Evolutionary conservation across 1,140 invertebrate species (phyloP), one percentile per base, ranked within the genome.

Genomic region (Drosophila sp.): DNA sequence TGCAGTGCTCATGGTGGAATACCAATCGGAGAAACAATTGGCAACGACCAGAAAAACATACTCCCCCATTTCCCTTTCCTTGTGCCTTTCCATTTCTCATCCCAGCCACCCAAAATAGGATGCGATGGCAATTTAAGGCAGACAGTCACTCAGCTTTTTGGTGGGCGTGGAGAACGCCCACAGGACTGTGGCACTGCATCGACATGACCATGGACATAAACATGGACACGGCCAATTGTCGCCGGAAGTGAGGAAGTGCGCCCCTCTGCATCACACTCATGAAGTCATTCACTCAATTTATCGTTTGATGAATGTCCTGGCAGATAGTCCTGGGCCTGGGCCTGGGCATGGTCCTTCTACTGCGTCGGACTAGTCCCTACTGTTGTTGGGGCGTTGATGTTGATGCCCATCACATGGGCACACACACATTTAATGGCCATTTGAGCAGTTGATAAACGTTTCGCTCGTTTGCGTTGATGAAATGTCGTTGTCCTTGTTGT

Each of bases 261-360:
- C 76, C 83, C 84, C 76, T 90, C 81, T 72, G 64, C 76, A 77
- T 56, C 74, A 68, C 66, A 72, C 86, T 87, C 90, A 91, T 91
- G 90, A 91, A 91, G 90, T 91, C 90, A 91, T 91, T 91, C 90
- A 91, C 83, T 91, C 90, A 91, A 91, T 91, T 91, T 91, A 91
- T 91, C 90, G 80, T 91, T 91, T 91, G 90, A 91, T 91, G 90
- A 89, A 91, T 91, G 90, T 91, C 79, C 86, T 83, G 87, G 74
- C 74, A 89, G 85, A 90, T 90, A 89, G 86, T 79, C 70, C 71
- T 80, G 67, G 17, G 41, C 64, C n/a, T 73, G 57, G 57, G 44
- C 60, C 40, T 54, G 54, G 57, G 44, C 60, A 32, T 54, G 54
- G 57, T 35, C 60, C 70, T 41, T 44, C 60, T 44, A 33, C 41